These are phyloP conservation scores for Yponomeuta sedellus DNA, from an alignment of 2,888 invertebrate species.

Conservation along the genomic window DNA sequence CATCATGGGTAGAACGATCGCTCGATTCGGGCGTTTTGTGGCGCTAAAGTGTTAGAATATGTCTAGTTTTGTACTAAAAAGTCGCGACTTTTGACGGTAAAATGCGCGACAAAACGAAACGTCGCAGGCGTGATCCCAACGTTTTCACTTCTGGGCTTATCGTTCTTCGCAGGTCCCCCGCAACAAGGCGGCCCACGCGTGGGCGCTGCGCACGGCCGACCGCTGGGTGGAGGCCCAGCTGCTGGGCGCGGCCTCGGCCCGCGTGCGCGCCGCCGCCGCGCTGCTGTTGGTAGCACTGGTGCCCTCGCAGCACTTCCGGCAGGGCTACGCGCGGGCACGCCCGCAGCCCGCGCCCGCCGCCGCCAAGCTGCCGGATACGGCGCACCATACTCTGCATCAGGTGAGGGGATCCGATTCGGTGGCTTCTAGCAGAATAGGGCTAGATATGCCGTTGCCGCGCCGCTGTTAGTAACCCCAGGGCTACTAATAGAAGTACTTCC, in stretches of 20 bases:
- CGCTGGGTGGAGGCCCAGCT: conserved; percentile 94
- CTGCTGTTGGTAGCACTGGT: conserved; percentile 92
- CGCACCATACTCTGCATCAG: conserved; percentile 75
- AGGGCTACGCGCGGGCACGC: conserved; percentile 84
- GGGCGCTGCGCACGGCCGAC: conserved; percentile 94
- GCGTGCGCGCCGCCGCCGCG: conserved; percentile 91
- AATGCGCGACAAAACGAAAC: no score
- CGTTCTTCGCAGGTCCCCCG: conserved; percentile 78
- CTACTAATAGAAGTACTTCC: no score
- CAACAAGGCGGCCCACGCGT: conserved; percentile 92
- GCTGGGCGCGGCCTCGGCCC: conserved; percentile 88
- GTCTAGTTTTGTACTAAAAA: no score
- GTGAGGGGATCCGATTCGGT: conserved; percentile 25
- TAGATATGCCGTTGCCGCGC: no score
- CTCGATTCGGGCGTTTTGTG: no score
- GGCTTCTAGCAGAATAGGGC: no score
- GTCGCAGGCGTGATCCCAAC: no score
- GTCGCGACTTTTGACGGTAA: no score
- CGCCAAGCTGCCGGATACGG: conserved; percentile 63
- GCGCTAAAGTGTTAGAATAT: no score
- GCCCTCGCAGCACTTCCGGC: conserved; percentile 92
- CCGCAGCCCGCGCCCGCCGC: conserved; percentile 64
- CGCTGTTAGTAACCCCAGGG: no score
- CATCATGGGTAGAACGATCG: no score
- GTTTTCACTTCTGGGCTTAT: not conserved